Base-by-base conservation (phyloP, 2,888 invertebrate species). In the Acanthosepion esculentum region DNA sequence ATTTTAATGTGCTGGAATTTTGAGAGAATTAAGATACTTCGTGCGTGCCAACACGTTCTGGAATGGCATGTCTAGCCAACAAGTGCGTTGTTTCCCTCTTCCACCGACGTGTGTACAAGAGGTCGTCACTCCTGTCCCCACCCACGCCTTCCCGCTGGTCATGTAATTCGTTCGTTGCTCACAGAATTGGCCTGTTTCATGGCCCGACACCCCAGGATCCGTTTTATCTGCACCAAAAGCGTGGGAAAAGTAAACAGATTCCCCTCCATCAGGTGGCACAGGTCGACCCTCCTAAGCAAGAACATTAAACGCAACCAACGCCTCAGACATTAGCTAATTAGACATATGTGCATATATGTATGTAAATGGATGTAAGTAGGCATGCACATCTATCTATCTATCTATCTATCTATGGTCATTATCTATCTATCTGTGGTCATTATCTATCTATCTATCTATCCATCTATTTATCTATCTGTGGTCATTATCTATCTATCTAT, bases 121-220 rank as follows among this genome's bases (percentile, higher is more conserved):
- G 78, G 78, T 78, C 78, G n/a, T 33, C 78, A n/a, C n/a, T 12
- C 29, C 78, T n/a, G 15, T 10, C 78, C n/a, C 78, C 12, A 33
- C n/a, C n/a, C 18, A 33, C 23, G 23, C 59, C 78, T 12, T 12
- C 78, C 78, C 4, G 33, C 15, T 78, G 78, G n/a, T 78, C 78
- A 78, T 78, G 78, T 78, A 78, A 78, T 78, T 78, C n/a, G n/a
- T 78, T 78, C n/a, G 23, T 78, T 6, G 78, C 78, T 78, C 33
- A n/a, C n/a, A 78, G n/a, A 78, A 78, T 78, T 33, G 59, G n/a
- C n/a, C 78, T 78, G 78, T 78, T 78, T 78, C 78, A 78, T 78
- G n/a, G 78, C 78, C n/a, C 78, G n/a, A 78, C 78, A 78, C 78
- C 78, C n/a, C 78, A n/a, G 78, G 78, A n/a, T 78, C 78, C 78